Evolutionary conservation across 2,113 vertebrate species (phyloP), one percentile per base, ranked within the genome.

Genomic region (Cnemophilus loriae): DNA sequence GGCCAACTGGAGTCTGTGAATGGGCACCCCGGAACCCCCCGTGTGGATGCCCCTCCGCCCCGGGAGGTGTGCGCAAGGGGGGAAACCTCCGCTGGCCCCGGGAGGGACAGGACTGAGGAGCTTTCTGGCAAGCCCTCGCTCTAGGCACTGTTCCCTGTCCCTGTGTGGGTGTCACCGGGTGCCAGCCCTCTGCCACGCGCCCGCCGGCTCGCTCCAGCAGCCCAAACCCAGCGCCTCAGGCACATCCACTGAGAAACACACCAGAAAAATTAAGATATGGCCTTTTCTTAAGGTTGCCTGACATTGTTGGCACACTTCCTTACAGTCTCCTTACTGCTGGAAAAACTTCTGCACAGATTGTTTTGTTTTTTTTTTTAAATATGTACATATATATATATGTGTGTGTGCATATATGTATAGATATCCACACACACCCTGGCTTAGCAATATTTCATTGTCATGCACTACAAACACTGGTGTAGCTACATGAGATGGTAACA

Each of bases 401-500:
- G 50, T 70, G 65, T 85, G 91, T 12, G 64, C 35, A 14, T 92
- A 47, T 79, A 39, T 46, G 41, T 82, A 61, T 49, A 84, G 53
- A 96, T 26, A 93, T 6, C 84, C 92, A 94, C 82, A 81, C 84
- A 91, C 84, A 95, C 95, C 98, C 98, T 97, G 98, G 96, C 83
- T 97, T 97, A 92, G 96, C 97, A 97, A 93, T 95, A 95, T 88
- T 96, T 95, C 89, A 59, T 90, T 95, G 95, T 97, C 98, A 98
- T 98, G 98, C 98, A 97, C 98, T 97, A 98, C 97, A 98, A 90
- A 95, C 73, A 88, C 95, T 27, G 73, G 97, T 96, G 97, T 95
- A 97, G 98, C 98, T 96, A 98, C 94, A 98, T 97, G 97, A 98
- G 98, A 98, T 97, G 98, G 97, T 96, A 97, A 98, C 87, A 97